Percentiles rank a stretch among this genome's conserved stretches.
phyloP scores from a whole-genome alignment of 2,113 vertebrate species.

The Pluvialis apricaria region DNA sequence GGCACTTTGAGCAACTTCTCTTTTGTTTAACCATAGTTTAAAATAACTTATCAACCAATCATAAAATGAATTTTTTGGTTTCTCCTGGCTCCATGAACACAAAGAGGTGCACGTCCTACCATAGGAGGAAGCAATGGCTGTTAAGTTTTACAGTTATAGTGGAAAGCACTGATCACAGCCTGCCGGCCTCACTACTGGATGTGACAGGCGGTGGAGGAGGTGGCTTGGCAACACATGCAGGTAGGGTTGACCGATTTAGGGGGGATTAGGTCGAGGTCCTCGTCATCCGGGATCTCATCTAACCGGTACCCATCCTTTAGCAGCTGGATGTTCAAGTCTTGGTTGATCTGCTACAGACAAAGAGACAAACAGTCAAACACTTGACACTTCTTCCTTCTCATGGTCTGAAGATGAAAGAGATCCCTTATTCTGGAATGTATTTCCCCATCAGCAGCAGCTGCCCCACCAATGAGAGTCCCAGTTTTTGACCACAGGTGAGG shows the following conservation, averaged over 20 bases:
- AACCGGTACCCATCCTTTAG: slow-evolving; percentile 97
- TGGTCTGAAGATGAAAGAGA: neutral
- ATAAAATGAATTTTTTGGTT: slow-evolving; percentile 75
- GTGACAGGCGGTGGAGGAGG: slow-evolving; percentile 94
- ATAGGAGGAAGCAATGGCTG: slow-evolving; percentile 97
- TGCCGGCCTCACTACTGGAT: slow-evolving; percentile 86
- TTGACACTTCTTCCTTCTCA: neutral
- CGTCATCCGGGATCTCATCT: slow-evolving; percentile 96
- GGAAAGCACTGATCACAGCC: slow-evolving; percentile 57
- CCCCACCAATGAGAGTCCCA: neutral
- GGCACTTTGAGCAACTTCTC: slow-evolving; percentile 1
- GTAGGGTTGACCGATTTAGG: slow-evolving; percentile 97
- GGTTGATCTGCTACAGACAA: slow-evolving; percentile 95
- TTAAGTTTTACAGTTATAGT: slow-evolving; percentile 80
- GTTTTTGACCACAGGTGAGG: neutral
- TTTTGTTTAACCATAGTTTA: slow-evolving; percentile 27
- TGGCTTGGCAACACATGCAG: slow-evolving; percentile 99
- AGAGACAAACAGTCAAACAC: slow-evolving; percentile 51
- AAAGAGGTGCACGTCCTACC: slow-evolving; percentile 91
- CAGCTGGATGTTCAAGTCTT: slow-evolving; percentile 98
- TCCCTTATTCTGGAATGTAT: neutral
- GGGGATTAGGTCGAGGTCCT: slow-evolving; percentile 96
- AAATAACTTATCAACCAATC: slow-evolving; percentile 51
- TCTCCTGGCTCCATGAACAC: slow-evolving; percentile 84
- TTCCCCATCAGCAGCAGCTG: neutral